Base-by-base conservation (phyloP, 2,797 vertebrate genomes). In the Sebastolobus altivelis region DNA sequence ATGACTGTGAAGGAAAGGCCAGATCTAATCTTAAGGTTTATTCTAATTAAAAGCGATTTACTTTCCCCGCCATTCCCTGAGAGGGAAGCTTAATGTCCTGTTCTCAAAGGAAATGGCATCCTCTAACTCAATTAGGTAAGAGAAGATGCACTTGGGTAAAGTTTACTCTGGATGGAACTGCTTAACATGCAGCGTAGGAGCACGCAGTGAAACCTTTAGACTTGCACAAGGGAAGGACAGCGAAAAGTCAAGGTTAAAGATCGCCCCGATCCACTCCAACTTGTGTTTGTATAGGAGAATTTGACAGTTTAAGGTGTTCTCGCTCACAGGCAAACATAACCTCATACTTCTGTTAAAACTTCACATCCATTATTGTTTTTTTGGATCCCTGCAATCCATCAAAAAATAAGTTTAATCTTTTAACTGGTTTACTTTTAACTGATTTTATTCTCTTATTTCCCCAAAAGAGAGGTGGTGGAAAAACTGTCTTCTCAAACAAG, bases 11-110 rank as follows among this genome's bases (percentile, higher is more conserved):
- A 69, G 91, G 83, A 90, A 93, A 92, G 91, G 79, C 80, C 89
- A 33, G 54, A 93, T 92, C 70, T 95, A 93, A 94, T 96, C 94
- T 95, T 86, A 89, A 88, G 93, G 90, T 94, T 91, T 93, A 92
- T 94, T 91, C 85, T 95, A 95, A 96, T 96, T 95, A 95, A 94
- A 96, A 95, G 92, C 92, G 86, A 93, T 95, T 93, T 89, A 86
- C 92, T 94, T 95, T 91, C 82, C 82, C 68, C 56, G 66, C 58
- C 61, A 61, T 90, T 83, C 87, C 88, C 88, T 81, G 61, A 82
- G 89, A 91, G 85, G 83, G 89, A 94, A 77, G 88, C 71, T 91
- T 91, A 91, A 79, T 93, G 87, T 93, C 87, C 89, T 89, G 81
- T 86, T 91, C 87, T 87, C 84, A 52, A 60, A 91, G 89, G 86